Evolutionary conservation across 2,888 invertebrate species (phyloP).

Genomic region (Ariolimax columbianus): DNA sequence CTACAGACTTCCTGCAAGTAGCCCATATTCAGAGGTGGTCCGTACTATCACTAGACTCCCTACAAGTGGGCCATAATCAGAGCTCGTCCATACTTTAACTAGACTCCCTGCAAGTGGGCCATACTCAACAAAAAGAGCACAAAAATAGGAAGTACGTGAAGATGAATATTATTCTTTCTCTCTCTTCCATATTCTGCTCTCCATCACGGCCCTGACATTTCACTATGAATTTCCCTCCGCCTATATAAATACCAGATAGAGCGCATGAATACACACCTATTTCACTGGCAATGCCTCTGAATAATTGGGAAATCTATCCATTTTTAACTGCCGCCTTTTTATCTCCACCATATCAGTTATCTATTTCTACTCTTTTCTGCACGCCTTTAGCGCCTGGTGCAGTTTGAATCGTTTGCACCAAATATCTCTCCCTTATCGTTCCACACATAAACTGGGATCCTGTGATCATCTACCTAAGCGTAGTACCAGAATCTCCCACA

Average conservation of each 20-base stretch:
- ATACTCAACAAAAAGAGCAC: too few species aligned
- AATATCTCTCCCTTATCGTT: background rate
- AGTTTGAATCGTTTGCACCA: background rate
- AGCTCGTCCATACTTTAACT: too few species aligned
- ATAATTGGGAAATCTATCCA: background rate
- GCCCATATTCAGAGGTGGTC: too few species aligned
- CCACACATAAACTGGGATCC: background rate
- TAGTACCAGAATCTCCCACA: background rate
- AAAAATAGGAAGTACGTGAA: too few species aligned
- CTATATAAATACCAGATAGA: background rate
- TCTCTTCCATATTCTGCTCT: too few species aligned
- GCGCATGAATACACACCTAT: background rate
- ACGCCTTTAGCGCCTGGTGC: background rate
- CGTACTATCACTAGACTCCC: too few species aligned
- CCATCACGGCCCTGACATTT: too few species aligned
- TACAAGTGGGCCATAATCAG: too few species aligned
- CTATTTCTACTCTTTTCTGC: background rate
- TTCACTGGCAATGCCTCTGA: background rate
- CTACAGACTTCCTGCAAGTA: too few species aligned
- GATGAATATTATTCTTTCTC: too few species aligned
- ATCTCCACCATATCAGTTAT: background rate
- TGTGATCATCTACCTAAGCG: conserved; percentile 2
- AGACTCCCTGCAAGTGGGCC: too few species aligned
- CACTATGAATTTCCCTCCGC: too few species aligned
- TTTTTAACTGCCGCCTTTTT: background rate